These are phyloP conservation scores for Pachyrhynchus sulphureomaculatus DNA, from an alignment of 1,140 invertebrate genomes.

Conservation along the genomic window DNA sequence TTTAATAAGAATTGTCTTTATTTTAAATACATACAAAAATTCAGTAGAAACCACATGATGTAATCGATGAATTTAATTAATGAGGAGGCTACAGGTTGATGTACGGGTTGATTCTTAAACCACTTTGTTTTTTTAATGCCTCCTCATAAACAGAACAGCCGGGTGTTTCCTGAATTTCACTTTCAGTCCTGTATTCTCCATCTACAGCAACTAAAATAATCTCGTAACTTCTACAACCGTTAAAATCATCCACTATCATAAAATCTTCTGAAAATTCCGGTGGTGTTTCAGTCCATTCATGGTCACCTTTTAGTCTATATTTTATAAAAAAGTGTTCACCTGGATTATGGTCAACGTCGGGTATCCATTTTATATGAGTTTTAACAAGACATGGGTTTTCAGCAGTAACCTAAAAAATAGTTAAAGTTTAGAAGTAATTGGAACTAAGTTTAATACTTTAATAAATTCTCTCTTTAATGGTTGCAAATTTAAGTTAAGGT, in stretches of 20 bases:
- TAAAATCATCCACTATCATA: constrained; percentile 66
- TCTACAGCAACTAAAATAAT: constrained; percentile 91
- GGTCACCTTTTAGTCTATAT: constrained; percentile 71
- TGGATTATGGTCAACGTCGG: constrained; percentile 71
- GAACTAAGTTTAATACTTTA: too few relatives aligned
- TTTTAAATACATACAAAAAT: too few relatives aligned
- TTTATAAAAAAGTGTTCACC: constrained; percentile 89
- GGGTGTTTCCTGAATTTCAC: constrained; percentile 54
- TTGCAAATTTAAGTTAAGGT: too few relatives aligned
- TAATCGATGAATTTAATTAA: too few relatives aligned
- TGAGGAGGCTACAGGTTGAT: too few relatives aligned
- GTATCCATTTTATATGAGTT: constrained; percentile 80
- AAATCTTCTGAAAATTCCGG: constrained; percentile 70
- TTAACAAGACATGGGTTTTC: constrained; percentile 61
- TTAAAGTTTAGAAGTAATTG: too few relatives aligned
- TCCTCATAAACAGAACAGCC: constrained; percentile 28
- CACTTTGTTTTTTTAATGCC: too few relatives aligned
- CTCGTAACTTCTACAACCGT: constrained; percentile 83
- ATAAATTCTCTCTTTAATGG: too few relatives aligned
- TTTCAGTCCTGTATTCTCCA: constrained; percentile 74
- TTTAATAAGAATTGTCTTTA: too few relatives aligned
- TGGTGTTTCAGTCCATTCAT: constrained; percentile 61
- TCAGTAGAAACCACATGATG: too few relatives aligned
- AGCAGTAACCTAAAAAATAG: constrained; percentile 11
- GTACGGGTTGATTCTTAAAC: too few relatives aligned